Evolutionary conservation across 2,113 vertebrate species (phyloP), one percentile per base, ranked within the genome.

Genomic region (Odocoileus virginianus): DNA sequence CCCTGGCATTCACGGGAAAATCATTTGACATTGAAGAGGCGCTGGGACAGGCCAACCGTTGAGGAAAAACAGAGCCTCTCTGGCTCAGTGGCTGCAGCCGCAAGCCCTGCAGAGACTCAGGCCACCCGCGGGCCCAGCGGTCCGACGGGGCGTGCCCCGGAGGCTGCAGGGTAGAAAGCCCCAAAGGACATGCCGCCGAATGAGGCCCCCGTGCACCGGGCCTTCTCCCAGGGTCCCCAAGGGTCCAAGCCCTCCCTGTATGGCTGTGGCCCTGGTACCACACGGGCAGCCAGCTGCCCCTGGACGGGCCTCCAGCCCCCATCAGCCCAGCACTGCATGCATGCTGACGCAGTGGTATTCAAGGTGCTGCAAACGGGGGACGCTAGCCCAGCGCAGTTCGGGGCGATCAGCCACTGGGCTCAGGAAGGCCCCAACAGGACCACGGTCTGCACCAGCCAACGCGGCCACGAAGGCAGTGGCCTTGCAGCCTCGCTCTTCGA

Each of bases 251-350:
- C 97, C 91, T 43, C 89, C 54, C 82, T 17, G 52, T 60, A 57
- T 2, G 33, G 45, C 94, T 19, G 45, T 0, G 0, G 86, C 54
- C 94, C 78, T 83, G 67, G 15, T 58, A 92, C 81, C 92, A 92
- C 60, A 14, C 0, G 3, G 25, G 95, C 97, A 90, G 9, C 79
- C 40, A 43, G 96, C 94, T 74, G 0, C 17, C 95, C 94, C 10
- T 43, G 86, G 96, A 87, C 45, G 54, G 91, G 97, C 97, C 92
- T 96, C 97, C 92, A 97, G 78, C 78, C 95, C 14, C 87, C 91
- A 83, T 91, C 60, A 30, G 86, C 84, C 60, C 50, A 89, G 84
- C 92, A 79, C 85, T 0, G 2, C 86, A n/a, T 57, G 40, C 61
- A 14, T 76, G 92, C 90, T 33, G 85, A 0, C 0, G 58, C 23